phyloP scores from a whole-genome alignment of 2,797 vertebrate genomes.

The Pipistrellus pygmaeus region DNA sequence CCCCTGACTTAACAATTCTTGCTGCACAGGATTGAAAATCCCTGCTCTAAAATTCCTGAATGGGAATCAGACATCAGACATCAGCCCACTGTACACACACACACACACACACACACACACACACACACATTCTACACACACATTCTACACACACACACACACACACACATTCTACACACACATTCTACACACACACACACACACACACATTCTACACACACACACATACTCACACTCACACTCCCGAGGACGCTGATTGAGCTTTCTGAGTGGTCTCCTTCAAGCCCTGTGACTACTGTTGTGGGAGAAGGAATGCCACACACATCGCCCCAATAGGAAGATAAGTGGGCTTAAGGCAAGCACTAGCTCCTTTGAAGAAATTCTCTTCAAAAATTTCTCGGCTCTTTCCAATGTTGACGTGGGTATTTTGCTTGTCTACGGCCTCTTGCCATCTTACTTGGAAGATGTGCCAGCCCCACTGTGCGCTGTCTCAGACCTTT shows the following conservation, averaged over 20 bases:
- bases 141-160: no score
- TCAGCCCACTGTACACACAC: background rate
- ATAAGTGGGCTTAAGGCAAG: background rate
- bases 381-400: background rate
- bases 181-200: no score
- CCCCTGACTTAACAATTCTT: background rate
- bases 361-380: background rate
- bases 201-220: background rate
- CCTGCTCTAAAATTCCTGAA: background rate
- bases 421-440: background rate
- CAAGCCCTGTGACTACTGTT: background rate
- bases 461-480: background rate
- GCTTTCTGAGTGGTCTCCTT: background rate
- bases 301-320: background rate
- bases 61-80: background rate
- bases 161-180: background rate
- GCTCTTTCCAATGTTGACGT: background rate
- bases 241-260: background rate
- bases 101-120: background rate
- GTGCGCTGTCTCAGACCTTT: background rate
- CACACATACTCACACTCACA: background rate
- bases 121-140: no score
- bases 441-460: background rate
- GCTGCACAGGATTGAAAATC: background rate
- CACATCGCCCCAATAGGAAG: accelerated